Evolutionary conservation across 2,888 invertebrate species (phyloP).

Genomic region (Taphrorychus bicolor): DNA sequence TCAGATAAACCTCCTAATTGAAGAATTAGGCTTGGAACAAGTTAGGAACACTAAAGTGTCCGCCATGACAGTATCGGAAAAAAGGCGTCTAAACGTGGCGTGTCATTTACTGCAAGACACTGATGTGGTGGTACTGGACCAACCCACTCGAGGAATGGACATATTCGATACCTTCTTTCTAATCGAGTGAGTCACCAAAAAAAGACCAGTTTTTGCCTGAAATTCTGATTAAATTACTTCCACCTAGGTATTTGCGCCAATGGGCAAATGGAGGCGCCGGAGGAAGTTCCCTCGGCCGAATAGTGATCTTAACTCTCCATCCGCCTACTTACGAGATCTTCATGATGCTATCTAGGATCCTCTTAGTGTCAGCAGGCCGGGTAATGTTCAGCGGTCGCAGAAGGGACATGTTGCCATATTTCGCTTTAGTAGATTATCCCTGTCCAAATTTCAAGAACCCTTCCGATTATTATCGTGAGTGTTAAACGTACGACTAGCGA

Average conservation of each 20-base stretch:
- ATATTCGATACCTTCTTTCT: slow-evolving; percentile 96
- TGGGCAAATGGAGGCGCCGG: slow-evolving; percentile 72
- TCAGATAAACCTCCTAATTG: slow-evolving; percentile 86
- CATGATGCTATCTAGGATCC: slow-evolving; percentile 88
- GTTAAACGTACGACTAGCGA: too few species aligned
- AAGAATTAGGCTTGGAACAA: slow-evolving; percentile 90
- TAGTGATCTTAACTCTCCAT: slow-evolving; percentile 89
- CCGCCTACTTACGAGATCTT: slow-evolving; percentile 96
- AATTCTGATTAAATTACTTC: too few species aligned
- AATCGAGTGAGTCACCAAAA: slow-evolving; percentile 75
- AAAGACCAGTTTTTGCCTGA: neutral
- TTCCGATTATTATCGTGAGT: slow-evolving; percentile 93
- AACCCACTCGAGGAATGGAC: slow-evolving; percentile 87
- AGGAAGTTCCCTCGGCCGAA: slow-evolving; percentile 66
- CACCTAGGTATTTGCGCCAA: slow-evolving; percentile 79
- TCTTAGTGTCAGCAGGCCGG: slow-evolving; percentile 87
- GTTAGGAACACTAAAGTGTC: slow-evolving; percentile 87
- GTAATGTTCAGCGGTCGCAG: slow-evolving; percentile 91
- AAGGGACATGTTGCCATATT: slow-evolving; percentile 91
- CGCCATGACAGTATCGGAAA: slow-evolving; percentile 86
- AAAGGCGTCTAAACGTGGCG: slow-evolving; percentile 85
- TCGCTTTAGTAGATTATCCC: slow-evolving; percentile 85
- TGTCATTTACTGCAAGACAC: slow-evolving; percentile 87
- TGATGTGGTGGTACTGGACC: slow-evolving; percentile 86
- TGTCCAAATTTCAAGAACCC: slow-evolving; percentile 97